Percentiles rank a stretch among this genome's conserved stretches.
phyloP scores from a whole-genome alignment of 2,797 vertebrate species.

The Phrynocephalus forsythii region DNA sequence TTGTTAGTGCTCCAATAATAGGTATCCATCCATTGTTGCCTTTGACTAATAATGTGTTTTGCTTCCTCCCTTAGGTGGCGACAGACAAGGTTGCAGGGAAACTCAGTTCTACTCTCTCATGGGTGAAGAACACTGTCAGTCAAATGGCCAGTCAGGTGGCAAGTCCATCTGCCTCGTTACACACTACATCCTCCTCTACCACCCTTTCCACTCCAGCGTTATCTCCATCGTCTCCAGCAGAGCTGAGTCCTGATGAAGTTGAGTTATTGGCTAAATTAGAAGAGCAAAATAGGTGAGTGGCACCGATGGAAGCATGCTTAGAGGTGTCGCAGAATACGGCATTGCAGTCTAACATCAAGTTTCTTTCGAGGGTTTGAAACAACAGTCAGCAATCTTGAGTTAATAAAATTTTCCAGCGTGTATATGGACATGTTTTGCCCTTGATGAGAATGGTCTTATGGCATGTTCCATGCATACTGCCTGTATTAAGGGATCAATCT shows the following conservation, averaged over 20 bases:
- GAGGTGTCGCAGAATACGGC: background rate
- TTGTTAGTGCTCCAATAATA: too few species aligned
- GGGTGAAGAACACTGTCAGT: conserved; percentile 98
- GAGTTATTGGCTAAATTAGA: conserved; percentile 96
- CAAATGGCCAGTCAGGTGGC: conserved; percentile 99
- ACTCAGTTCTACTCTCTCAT: conserved; percentile 99
- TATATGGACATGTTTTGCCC: background rate
- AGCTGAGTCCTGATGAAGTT: conserved; percentile 94
- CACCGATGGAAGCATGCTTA: background rate
- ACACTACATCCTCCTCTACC: conserved; percentile 88
- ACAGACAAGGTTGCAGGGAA: conserved; percentile 98
- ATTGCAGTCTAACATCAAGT: background rate
- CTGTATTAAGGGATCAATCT: background rate
- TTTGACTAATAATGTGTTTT: conserved; percentile 14
- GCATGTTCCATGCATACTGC: background rate
- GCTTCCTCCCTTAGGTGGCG: conserved; percentile 88
- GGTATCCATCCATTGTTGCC: too few species aligned
- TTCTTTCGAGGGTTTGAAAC: background rate
- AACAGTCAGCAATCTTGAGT: background rate
- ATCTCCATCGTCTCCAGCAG: conserved; percentile 86
- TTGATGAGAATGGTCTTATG: background rate
- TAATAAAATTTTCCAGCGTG: background rate
- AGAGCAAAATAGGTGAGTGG: conserved; percentile 94
- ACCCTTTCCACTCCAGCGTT: conserved; percentile 88
- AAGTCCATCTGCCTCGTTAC: conserved; percentile 87